These are phyloP conservation scores for Megastigmus dorsalis DNA, from an alignment of 2,888 invertebrate species.

Conservation along the genomic window DNA sequence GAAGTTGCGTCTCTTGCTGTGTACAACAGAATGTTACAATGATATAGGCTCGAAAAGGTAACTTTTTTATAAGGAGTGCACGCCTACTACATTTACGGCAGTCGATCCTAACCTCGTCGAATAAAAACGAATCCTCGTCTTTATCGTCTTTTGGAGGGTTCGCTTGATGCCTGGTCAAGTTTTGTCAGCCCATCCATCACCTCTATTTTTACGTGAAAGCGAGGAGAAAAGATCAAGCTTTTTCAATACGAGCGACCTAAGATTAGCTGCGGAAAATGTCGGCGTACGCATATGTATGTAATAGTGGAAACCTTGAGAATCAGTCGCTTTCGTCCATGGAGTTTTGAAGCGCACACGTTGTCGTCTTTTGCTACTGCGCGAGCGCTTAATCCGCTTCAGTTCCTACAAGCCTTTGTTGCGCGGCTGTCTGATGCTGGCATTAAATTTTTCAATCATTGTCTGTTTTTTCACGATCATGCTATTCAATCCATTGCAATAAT, in stretches of 20 bases:
- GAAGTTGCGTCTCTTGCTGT: slow-evolving; percentile 33
- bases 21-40: neutral
- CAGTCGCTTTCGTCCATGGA: slow-evolving; percentile 45
- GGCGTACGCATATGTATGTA: slow-evolving; percentile 14
- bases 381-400: slow-evolving; percentile 42
- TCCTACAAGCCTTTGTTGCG: slow-evolving; percentile 39
- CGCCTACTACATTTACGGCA: neutral
- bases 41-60: neutral
- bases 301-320: slow-evolving; percentile 20
- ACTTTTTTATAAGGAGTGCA: slow-evolving; percentile 1
- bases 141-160: slow-evolving; percentile 61
- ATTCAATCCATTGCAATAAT: slow-evolving; percentile 29
- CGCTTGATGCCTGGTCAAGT: slow-evolving; percentile 62
- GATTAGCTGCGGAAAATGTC: slow-evolving; percentile 1
- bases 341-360: slow-evolving; percentile 41
- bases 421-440: neutral
- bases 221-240: neutral
- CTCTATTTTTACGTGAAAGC: slow-evolving; percentile 1
- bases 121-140: neutral
- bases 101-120: neutral
- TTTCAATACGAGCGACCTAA: neutral
- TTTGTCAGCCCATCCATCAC: slow-evolving; percentile 37
- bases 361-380: slow-evolving; percentile 23
- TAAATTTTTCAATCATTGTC: slow-evolving; percentile 24
- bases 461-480: slow-evolving; percentile 2